phyloP scores from a whole-genome alignment of 2,888 invertebrate genomes.

The Fissipunctia ypsillon region DNA sequence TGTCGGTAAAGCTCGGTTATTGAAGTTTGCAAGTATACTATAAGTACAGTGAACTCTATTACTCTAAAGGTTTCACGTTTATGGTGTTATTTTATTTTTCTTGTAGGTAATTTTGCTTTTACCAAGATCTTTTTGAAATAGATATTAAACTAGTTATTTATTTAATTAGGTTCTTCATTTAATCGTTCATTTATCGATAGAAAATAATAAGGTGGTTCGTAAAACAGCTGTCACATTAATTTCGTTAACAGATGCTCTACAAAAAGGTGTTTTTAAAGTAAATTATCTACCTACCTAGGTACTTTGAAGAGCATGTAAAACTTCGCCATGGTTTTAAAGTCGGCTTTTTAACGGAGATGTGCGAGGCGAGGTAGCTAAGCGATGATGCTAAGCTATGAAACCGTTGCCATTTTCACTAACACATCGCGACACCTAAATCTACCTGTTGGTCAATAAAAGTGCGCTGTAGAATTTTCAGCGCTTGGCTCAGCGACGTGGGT shows the following conservation, averaged over 20 bases:
- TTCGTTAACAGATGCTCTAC: not conserved
- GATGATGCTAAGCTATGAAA: too few species aligned
- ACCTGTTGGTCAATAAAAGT: too few species aligned
- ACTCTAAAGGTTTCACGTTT: not conserved
- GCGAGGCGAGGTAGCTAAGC: not conserved
- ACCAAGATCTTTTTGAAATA: not conserved
- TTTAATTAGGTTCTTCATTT: not conserved
- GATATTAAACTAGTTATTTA: not conserved
- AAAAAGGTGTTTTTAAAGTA: conserved; percentile 4
- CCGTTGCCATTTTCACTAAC: too few species aligned
- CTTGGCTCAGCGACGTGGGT: too few species aligned
- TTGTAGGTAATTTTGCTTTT: not conserved
- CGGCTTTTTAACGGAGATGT: not conserved
- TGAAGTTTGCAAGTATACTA: conserved; percentile 7
- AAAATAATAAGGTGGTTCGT: conserved; percentile 10
- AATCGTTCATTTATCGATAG: not conserved
- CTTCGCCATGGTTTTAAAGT: not conserved
- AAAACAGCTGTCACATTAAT: conserved; percentile 23
- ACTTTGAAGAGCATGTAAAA: too few species aligned
- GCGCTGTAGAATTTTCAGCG: too few species aligned
- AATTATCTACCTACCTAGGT: too few species aligned
- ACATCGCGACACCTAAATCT: too few species aligned
- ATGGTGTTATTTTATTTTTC: not conserved
- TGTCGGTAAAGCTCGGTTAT: conserved; percentile 17
- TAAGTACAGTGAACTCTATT: not conserved